Conservation (phyloP, 2,113 vertebrate species). For the Anhinga rufa region DNA sequence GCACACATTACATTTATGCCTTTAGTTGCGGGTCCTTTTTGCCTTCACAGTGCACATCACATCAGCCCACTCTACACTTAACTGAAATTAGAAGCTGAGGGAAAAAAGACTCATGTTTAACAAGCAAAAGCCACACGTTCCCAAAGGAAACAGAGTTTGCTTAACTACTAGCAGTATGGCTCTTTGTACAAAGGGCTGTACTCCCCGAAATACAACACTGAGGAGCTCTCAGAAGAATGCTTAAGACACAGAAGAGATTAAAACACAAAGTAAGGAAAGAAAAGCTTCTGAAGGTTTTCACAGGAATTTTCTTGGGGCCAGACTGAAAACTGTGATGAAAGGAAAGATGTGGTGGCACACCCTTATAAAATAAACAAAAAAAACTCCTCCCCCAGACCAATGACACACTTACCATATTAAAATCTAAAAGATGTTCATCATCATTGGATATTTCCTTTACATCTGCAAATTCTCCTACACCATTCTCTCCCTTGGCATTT, state of each 20-base stretch:
- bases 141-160: background rate
- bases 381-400: conserved; percentile 5
- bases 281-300: background rate
- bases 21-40: background rate
- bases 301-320: background rate
- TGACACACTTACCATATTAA: conserved; percentile 79
- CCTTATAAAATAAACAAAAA: background rate
- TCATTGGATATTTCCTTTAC: conserved; percentile 71
- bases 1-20: background rate
- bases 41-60: background rate
- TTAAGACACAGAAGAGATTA: background rate
- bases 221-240: background rate
- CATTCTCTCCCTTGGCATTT: conserved; percentile 75
- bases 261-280: background rate
- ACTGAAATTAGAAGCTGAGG: background rate
- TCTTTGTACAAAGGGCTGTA: background rate
- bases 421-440: conserved; percentile 77
- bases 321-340: background rate
- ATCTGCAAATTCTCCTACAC: conserved; percentile 72
- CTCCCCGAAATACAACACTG: background rate
- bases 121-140: background rate
- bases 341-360: background rate
- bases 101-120: background rate
- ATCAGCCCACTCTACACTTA: background rate
- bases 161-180: background rate